phyloP scores from a whole-genome alignment of 2,888 invertebrate genomes.

The Sicus ferrugineus region DNA sequence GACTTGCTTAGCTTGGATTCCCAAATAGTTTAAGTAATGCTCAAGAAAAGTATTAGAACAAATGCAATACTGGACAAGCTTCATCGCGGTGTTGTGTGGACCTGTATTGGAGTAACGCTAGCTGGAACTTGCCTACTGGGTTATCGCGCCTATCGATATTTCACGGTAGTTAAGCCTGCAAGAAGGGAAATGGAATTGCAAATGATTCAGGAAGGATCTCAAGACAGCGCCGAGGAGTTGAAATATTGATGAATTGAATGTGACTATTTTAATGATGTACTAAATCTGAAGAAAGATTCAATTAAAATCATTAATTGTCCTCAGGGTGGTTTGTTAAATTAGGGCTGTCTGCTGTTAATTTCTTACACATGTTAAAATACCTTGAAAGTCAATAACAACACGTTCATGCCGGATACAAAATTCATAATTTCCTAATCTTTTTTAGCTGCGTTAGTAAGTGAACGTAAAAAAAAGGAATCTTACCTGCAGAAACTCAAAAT shows the following conservation, averaged over 20 bases:
- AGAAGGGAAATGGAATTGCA: conserved; percentile 63
- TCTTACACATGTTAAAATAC: too few species aligned
- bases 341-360: too few species aligned
- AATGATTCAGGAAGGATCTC: conserved; percentile 66
- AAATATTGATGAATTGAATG: conserved; percentile 48
- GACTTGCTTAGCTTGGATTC: not conserved
- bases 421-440: too few species aligned
- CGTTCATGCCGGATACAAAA: too few species aligned
- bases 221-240: conserved; percentile 62
- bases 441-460: too few species aligned
- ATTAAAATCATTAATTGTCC: too few species aligned
- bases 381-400: too few species aligned
- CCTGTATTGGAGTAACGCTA: conserved; percentile 68
- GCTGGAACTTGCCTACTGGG: conserved; percentile 66
- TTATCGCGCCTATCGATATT: conserved; percentile 65
- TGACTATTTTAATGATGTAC: conserved; percentile 32
- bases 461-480: too few species aligned
- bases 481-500: too few species aligned
- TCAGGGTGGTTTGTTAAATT: too few species aligned
- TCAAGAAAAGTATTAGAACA: conserved; percentile 54
- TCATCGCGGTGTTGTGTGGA: conserved; percentile 68
- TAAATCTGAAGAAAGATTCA: too few species aligned
- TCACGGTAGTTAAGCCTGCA: conserved; percentile 66
- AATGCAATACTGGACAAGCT: conserved; percentile 65
- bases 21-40: conserved; percentile 50